Conservation (phyloP, 2,113 vertebrate genomes). For the Chaetura pelagica region DNA sequence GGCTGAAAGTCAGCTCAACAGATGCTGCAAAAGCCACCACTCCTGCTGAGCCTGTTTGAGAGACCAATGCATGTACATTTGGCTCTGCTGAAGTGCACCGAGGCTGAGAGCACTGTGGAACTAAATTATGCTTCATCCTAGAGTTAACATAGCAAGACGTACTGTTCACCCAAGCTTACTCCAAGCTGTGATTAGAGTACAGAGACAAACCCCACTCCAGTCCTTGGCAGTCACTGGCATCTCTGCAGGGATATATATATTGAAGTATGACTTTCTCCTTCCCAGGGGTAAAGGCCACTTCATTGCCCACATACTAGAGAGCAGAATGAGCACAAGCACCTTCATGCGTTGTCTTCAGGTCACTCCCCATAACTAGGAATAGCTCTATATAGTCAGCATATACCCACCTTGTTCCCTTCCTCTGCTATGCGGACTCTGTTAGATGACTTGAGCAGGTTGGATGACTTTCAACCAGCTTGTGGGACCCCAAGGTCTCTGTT, state of each 20-base stretch:
- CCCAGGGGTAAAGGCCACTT: background rate
- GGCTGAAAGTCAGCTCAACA: background rate
- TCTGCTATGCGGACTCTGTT: rapidly evolving
- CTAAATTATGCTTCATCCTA: background rate
- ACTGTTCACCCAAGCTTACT: background rate
- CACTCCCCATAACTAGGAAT: rapidly evolving
- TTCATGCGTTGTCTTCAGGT: background rate
- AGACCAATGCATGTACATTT: background rate
- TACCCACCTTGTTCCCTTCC: background rate
- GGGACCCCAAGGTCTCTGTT: background rate
- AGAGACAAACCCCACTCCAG: background rate
- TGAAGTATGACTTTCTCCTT: background rate
- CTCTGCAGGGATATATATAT: background rate
- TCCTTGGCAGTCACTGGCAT: background rate
- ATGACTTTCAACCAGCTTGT: rapidly evolving
- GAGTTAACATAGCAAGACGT: background rate
- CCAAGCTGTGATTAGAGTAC: background rate
- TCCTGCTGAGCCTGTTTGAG: background rate
- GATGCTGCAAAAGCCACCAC: background rate
- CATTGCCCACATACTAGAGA: background rate
- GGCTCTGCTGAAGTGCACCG: background rate
- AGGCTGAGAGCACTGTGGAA: background rate
- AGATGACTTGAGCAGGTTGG: rapidly evolving
- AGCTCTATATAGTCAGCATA: rapidly evolving
- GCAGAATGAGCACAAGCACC: background rate